These are phyloP conservation scores for Cyprinodon tularosa DNA, from an alignment of 2,113 vertebrate species.

Conservation along the genomic window DNA sequence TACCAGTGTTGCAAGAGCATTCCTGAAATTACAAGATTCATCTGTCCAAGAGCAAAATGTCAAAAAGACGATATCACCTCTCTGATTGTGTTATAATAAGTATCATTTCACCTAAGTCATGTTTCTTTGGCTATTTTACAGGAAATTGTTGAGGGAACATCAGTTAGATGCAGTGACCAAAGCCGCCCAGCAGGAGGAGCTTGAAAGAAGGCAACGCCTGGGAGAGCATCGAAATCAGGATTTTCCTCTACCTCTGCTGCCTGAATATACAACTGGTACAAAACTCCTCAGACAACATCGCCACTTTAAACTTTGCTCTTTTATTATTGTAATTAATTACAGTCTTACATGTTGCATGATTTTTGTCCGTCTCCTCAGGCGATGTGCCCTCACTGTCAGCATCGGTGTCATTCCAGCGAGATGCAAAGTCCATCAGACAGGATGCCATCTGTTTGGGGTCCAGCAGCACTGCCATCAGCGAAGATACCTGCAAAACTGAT, in stretches of 20 bases:
- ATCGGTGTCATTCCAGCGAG: conserved; percentile 41
- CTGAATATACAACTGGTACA: conserved; percentile 69
- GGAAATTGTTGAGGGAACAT: conserved; percentile 93
- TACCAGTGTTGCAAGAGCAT: not conserved
- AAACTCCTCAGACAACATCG: not conserved
- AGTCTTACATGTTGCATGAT: not conserved
- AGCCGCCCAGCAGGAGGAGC: conserved; percentile 92
- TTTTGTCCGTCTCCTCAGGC: conserved; percentile 60
- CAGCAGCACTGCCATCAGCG: conserved; percentile 65
- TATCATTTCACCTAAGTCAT: not conserved
- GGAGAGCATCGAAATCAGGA: conserved; percentile 88
- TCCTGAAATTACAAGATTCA: not conserved
- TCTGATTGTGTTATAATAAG: not conserved
- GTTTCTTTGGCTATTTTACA: conserved; percentile 50
- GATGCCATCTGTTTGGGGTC: conserved; percentile 87
- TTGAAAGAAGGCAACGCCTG: conserved; percentile 89
- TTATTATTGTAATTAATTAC: not conserved
- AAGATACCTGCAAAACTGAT: conserved; percentile 81
- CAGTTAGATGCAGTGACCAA: conserved; percentile 93
- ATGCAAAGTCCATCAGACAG: conserved; percentile 64
- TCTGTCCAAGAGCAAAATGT: not conserved
- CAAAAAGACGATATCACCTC: not conserved
- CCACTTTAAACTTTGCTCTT: not conserved
- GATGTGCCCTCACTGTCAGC: conserved; percentile 69
- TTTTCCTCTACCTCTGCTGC: conserved; percentile 79